These are phyloP conservation scores for Dromius quadrimaculatus DNA, from an alignment of 2,888 invertebrate genomes.

Conservation along the genomic window DNA sequence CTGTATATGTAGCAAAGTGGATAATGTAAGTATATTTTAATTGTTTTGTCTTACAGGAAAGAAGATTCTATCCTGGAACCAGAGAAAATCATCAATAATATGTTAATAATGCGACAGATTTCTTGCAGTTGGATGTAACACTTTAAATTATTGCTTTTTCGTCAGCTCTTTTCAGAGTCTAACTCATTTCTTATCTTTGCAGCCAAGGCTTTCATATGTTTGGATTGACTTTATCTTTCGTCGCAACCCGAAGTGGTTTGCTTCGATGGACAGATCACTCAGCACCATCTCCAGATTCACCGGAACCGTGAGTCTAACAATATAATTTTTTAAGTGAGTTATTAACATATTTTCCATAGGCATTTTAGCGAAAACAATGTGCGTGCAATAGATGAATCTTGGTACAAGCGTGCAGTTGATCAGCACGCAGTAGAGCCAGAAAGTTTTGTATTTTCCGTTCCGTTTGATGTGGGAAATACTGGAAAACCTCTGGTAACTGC, in stretches of 20 bases:
- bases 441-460: slow-evolving; percentile 91
- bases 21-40: slow-evolving; percentile 49
- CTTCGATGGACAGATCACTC: slow-evolving; percentile 88
- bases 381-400: slow-evolving; percentile 87
- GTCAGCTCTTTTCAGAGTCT: slow-evolving; percentile 18
- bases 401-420: slow-evolving; percentile 93
- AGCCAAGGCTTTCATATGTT: slow-evolving; percentile 92
- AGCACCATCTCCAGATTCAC: slow-evolving; percentile 69
- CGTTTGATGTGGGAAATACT: slow-evolving; percentile 75
- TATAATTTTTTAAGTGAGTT: not conserved
- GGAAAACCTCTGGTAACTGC: slow-evolving; percentile 81
- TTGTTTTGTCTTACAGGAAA: not conserved
- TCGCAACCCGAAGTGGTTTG: slow-evolving; percentile 91
- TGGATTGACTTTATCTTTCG: slow-evolving; percentile 85
- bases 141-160: slow-evolving; percentile 22
- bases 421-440: slow-evolving; percentile 88
- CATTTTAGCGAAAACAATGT: slow-evolving; percentile 85
- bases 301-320: slow-evolving; percentile 75
- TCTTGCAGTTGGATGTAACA: slow-evolving; percentile 1
- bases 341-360: slow-evolving; percentile 66
- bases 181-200: slow-evolving; percentile 66
- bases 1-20: slow-evolving; percentile 43
- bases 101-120: not conserved
- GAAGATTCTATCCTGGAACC: not conserved
- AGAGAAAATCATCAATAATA: slow-evolving; percentile 8